phyloP scores from a whole-genome alignment of 2,888 invertebrate species.

The Patella ulyssiponensis region DNA sequence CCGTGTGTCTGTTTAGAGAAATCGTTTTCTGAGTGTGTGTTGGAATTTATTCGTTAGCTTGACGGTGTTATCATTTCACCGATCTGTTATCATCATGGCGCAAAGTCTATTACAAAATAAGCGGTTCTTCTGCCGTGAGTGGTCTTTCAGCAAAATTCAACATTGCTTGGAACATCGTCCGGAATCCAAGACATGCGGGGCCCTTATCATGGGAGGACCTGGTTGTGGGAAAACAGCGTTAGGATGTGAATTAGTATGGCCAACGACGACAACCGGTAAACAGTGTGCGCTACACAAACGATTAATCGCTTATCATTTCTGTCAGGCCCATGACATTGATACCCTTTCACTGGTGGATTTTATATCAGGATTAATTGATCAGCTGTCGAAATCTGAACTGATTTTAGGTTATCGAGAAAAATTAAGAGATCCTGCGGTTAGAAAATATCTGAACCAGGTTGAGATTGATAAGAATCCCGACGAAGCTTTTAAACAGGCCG shows the following conservation, averaged over 20 bases:
- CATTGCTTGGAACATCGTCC: slow-evolving; percentile 92
- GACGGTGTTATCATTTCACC: neutral
- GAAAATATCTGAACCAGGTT: slow-evolving; percentile 79
- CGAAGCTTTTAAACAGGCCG: slow-evolving; percentile 89
- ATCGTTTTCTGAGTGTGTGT: too few species aligned
- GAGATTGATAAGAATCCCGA: slow-evolving; percentile 89
- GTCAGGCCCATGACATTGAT: slow-evolving; percentile 73
- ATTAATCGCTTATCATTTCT: slow-evolving; percentile 89
- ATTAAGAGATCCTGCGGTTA: slow-evolving; percentile 83
- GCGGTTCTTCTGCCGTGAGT: slow-evolving; percentile 89
- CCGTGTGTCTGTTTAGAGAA: too few species aligned
- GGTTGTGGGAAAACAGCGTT: slow-evolving; percentile 90
- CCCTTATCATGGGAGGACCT: slow-evolving; percentile 89
- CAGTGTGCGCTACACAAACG: slow-evolving; percentile 80
- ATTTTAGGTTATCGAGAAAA: slow-evolving; percentile 59
- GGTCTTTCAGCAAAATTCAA: slow-evolving; percentile 94
- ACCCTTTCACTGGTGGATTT: slow-evolving; percentile 89
- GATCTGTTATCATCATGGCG: slow-evolving; percentile 52
- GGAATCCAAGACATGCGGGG: slow-evolving; percentile 83
- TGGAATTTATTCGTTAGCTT: neutral
- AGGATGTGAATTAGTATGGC: slow-evolving; percentile 75
- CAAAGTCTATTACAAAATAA: slow-evolving; percentile 64
- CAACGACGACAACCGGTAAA: slow-evolving; percentile 77
- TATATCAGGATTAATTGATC: slow-evolving; percentile 76
- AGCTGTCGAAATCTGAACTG: slow-evolving; percentile 77